Evolutionary conservation across 2,113 vertebrate species (phyloP).

Genomic region (Ictalurus punctatus): DNA sequence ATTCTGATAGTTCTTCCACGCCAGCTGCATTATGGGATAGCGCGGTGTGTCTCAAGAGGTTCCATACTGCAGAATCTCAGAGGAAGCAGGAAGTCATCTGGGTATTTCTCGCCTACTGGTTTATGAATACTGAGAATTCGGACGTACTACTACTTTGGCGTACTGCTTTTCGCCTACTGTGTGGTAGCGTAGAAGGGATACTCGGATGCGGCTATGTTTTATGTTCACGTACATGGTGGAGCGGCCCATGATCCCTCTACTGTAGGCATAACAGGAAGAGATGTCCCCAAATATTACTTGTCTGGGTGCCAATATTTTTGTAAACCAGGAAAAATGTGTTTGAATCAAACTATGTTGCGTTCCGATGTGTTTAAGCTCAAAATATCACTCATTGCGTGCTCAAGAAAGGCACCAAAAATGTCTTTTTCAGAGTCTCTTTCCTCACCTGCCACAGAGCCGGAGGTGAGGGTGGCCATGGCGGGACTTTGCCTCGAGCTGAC

Average conservation of each 20-base stretch:
- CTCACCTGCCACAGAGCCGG: conserved; percentile 79
- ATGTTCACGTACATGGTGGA: background rate
- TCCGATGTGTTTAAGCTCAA: background rate
- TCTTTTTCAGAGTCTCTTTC: background rate
- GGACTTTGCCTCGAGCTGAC: conserved; percentile 78
- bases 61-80: too few species aligned
- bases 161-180: too few species aligned
- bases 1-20: too few species aligned
- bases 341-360: background rate
- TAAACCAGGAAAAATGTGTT: background rate
- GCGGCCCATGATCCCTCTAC: background rate
- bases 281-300: background rate
- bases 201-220: background rate
- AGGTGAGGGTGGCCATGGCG: conserved; percentile 76
- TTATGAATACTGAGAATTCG: too few species aligned
- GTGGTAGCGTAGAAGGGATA: too few species aligned
- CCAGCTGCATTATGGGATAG: too few species aligned
- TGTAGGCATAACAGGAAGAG: background rate
- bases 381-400: background rate
- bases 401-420: background rate
- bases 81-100: too few species aligned
- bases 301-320: background rate
- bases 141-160: too few species aligned
- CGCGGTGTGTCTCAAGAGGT: too few species aligned
- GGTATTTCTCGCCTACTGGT: too few species aligned